These are phyloP conservation scores for Sarcophaga variegata DNA, from an alignment of 2,888 invertebrate species.

Conservation along the genomic window DNA sequence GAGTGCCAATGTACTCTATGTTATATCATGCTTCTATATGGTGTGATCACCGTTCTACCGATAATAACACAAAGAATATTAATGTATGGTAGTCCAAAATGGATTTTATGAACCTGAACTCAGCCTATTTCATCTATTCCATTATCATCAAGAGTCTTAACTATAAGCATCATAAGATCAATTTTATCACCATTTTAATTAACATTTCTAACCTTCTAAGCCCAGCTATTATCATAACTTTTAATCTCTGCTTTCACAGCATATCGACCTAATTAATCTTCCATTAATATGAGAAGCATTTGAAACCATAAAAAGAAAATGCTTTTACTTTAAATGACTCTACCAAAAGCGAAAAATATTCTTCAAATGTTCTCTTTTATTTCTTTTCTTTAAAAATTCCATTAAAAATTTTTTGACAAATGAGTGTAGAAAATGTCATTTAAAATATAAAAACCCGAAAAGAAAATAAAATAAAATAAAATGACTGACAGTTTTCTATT, in stretches of 20 bases:
- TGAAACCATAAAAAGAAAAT: slow-evolving; percentile 7
- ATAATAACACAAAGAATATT: too few species aligned
- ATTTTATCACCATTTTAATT: too few species aligned
- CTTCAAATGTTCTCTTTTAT: neutral
- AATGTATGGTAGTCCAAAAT: too few species aligned
- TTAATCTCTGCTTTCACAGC: neutral
- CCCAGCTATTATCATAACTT: neutral
- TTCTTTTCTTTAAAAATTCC: slow-evolving; percentile 19
- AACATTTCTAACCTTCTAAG: neutral
- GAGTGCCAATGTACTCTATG: too few species aligned
- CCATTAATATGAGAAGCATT: slow-evolving; percentile 25
- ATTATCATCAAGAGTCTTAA: too few species aligned
- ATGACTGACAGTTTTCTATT: slow-evolving; percentile 47
- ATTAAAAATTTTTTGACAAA: slow-evolving; percentile 36
- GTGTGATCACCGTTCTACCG: too few species aligned
- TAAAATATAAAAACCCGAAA: slow-evolving; percentile 17
- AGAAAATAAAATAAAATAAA: slow-evolving; percentile 17
- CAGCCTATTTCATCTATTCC: too few species aligned
- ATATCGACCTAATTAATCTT: slow-evolving; percentile 5
- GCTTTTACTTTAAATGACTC: slow-evolving; percentile 62
- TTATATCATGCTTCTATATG: too few species aligned
- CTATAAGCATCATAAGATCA: too few species aligned
- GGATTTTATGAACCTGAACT: too few species aligned
- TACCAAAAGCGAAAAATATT: slow-evolving; percentile 12
- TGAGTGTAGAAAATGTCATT: slow-evolving; percentile 62